Conservation (phyloP, 1,140 invertebrate species). For the Scaptomyza hsui region DNA sequence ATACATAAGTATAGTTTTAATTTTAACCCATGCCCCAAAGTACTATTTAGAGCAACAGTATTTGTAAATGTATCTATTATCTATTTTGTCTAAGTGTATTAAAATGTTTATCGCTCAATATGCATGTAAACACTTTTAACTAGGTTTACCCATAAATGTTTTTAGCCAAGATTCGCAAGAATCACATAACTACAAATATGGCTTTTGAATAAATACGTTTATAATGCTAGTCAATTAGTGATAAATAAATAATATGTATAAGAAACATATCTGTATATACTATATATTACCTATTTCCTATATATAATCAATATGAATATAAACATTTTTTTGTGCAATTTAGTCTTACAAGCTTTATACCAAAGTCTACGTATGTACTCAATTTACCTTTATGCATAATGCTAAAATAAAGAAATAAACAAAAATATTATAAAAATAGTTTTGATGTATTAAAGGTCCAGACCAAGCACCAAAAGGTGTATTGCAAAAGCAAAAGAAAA, state of each 20-base stretch:
- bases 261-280: slow-evolving; percentile 13
- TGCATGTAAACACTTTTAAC: slow-evolving; percentile 3
- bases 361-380: slow-evolving; percentile 35
- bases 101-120: slow-evolving; percentile 20
- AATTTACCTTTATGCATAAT: slow-evolving; percentile 23
- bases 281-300: slow-evolving; percentile 32
- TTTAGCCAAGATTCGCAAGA: neutral
- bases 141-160: slow-evolving; percentile 38
- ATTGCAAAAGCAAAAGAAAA: too few relatives aligned
- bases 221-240: slow-evolving; percentile 41
- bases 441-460: too few relatives aligned
- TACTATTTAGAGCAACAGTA: slow-evolving; percentile 73
- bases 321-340: slow-evolving; percentile 44
- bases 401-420: slow-evolving; percentile 33
- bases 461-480: too few relatives aligned
- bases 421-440: too few relatives aligned
- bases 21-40: slow-evolving; percentile 33
- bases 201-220: slow-evolving; percentile 7
- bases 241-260: slow-evolving; percentile 29
- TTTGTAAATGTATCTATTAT: slow-evolving; percentile 67
- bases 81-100: slow-evolving; percentile 25
- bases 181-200: neutral
- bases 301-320: slow-evolving; percentile 18
- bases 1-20: slow-evolving; percentile 10
- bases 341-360: slow-evolving; percentile 35